These are phyloP conservation scores for Laticauda colubrina DNA, from an alignment of 2,113 vertebrate genomes.

Conservation along the genomic window DNA sequence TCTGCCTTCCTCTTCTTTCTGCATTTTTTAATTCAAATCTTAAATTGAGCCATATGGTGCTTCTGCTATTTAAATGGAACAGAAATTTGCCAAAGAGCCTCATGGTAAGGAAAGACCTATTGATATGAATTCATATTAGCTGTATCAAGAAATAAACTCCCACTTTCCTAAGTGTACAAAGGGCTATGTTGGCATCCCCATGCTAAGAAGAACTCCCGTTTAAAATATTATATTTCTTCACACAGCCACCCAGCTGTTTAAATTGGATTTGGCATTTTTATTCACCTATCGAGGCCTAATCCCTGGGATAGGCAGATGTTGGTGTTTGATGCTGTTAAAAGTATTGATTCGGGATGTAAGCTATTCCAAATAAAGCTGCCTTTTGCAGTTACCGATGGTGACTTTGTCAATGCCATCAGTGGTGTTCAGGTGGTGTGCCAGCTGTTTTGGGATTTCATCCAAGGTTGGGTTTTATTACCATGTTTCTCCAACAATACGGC, in stretches of 20 bases:
- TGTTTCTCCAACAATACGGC: too few relatives aligned
- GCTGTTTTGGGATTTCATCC: not conserved
- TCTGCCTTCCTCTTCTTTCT: constrained; percentile 12
- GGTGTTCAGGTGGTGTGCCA: not conserved
- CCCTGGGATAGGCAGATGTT: not conserved
- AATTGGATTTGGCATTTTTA: not conserved
- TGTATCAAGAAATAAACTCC: not conserved
- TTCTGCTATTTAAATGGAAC: not conserved
- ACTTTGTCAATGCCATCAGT: not conserved
- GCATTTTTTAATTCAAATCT: not conserved
- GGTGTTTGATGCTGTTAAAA: not conserved
- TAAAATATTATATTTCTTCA: not conserved
- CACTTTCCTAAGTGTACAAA: not conserved
- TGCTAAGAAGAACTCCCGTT: not conserved
- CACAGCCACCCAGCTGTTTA: not conserved
- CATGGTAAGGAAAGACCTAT: not conserved
- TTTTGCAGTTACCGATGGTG: not conserved
- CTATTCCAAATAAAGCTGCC: not conserved
- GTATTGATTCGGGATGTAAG: not conserved
- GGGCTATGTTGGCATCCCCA: not conserved
- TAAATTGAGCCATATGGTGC: constrained; percentile 11
- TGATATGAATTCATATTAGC: not conserved
- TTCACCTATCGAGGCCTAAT: not conserved
- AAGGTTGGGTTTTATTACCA: not conserved
- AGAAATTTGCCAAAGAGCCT: not conserved